Base-by-base conservation (phyloP, 2,888 invertebrate genomes). In the Trissoscelio sp. region DNA sequence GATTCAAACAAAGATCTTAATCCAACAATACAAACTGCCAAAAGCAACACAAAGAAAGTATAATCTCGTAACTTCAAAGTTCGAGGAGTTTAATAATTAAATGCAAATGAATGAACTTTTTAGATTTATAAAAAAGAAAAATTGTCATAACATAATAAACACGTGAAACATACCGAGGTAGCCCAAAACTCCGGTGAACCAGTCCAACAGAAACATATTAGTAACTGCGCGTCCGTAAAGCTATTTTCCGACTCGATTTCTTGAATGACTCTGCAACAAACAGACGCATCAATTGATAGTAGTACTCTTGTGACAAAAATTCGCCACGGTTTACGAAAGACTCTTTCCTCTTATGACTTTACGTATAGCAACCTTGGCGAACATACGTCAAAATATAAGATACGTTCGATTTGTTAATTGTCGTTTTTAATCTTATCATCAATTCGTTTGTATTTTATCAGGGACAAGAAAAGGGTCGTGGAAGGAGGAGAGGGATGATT, bases 111-210 rank as follows among this genome's bases (percentile, higher is more conserved):
- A n/a, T n/a, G n/a, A n/a, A n/a, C n/a, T n/a, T n/a, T n/a, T n/a
- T n/a, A n/a, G n/a, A n/a, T n/a, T n/a, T n/a, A n/a, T n/a, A n/a
- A n/a, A n/a, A n/a, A n/a, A n/a, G n/a, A n/a, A n/a, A n/a, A n/a
- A n/a, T n/a, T n/a, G n/a, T n/a, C n/a, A n/a, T n/a, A n/a, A n/a
- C n/a, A n/a, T n/a, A n/a, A n/a, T n/a, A n/a, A 6, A 44, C 53
- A 62, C 42, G 42, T 55, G 44, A 48, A 48, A 73, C 95, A 95
- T 92, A 97, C 97, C 97, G 92, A 98, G 94, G 93, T 97, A 97
- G 92, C 97, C 97, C 91, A 98, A 93, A 91, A 97, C 97, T 89
- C 97, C 97, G 92, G 97, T 96, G 92, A 98, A 96, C 97, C 97
- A 98, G 92, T 97, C 97, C 96, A 96, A 96, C 93, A 98, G 58